These are phyloP conservation scores for Eleginops maclovinus DNA, from an alignment of 2,113 vertebrate species.

Conservation along the genomic window DNA sequence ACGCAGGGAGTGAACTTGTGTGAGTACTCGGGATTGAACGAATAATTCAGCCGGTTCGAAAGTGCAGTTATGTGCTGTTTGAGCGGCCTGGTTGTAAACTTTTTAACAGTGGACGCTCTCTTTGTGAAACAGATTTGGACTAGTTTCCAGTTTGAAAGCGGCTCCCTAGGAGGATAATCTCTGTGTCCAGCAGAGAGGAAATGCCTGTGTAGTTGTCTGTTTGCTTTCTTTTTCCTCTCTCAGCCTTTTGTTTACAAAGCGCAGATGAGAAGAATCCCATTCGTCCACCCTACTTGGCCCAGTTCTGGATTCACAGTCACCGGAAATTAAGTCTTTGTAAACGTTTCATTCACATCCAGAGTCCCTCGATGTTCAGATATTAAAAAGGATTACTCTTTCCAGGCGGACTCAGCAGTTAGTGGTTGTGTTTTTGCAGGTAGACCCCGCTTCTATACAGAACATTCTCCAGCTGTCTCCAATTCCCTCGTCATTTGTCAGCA, in stretches of 20 bases:
- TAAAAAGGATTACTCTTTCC: constrained; percentile 30
- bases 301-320: constrained; percentile 20
- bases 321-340: constrained; percentile 55
- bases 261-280: constrained; percentile 49
- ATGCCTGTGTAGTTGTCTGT: constrained; percentile 64
- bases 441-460: not conserved
- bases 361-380: constrained; percentile 20
- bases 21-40: not conserved
- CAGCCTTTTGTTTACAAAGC: constrained; percentile 56
- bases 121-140: constrained; percentile 10
- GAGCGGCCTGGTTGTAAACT: constrained; percentile 8
- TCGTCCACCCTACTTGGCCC: constrained; percentile 23
- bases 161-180: constrained; percentile 42
- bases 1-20: constrained; percentile 16
- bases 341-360: constrained; percentile 30
- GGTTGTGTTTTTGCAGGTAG: constrained; percentile 15
- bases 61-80: constrained; percentile 8
- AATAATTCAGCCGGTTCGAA: not conserved
- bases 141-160: constrained; percentile 35
- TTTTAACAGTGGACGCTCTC: constrained; percentile 5
- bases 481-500: constrained; percentile 30
- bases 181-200: constrained; percentile 44
- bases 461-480: constrained; percentile 37
- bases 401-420: constrained; percentile 12
- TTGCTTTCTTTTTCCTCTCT: constrained; percentile 62